These are phyloP conservation scores for Oscheius myriophilus DNA, from an alignment of 2,888 invertebrate species.

Conservation along the genomic window DNA sequence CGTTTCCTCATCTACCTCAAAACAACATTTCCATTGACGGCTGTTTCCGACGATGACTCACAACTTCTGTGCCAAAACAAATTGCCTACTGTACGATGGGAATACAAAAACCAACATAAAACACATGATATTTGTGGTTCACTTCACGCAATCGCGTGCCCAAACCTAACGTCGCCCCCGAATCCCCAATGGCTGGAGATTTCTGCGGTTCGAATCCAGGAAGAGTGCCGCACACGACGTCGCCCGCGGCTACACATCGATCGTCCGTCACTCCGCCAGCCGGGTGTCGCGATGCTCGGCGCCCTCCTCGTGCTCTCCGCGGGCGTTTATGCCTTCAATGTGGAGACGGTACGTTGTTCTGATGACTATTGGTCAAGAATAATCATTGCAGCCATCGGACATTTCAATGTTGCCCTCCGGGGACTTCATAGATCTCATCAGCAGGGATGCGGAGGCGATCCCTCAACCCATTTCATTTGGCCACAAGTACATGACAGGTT, in stretches of 20 bases:
- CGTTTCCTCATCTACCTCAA: too few species aligned
- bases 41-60: too few species aligned
- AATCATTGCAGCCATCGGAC: constrained; percentile 29
- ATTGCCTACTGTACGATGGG: too few species aligned
- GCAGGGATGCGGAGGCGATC: constrained; percentile 64
- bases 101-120: too few species aligned
- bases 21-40: too few species aligned
- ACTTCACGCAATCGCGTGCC: too few species aligned
- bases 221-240: constrained; percentile 25
- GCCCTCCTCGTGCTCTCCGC: constrained; percentile 29
- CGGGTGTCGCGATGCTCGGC: constrained; percentile 29
- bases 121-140: too few species aligned
- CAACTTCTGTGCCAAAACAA: too few species aligned
- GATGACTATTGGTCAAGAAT: background rate
- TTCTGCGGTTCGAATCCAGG: constrained; percentile 14
- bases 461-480: constrained; percentile 58
- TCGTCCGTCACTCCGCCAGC: constrained; percentile 26
- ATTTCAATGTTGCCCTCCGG: constrained; percentile 46
- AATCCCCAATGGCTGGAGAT: too few species aligned
- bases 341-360: constrained; percentile 20
- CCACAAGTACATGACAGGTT: constrained; percentile 67
- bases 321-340: constrained; percentile 27
- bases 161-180: too few species aligned
- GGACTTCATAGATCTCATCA: constrained; percentile 66
- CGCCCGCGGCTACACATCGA: constrained; percentile 19